Percentiles rank a stretch among this genome's conserved stretches.
These are phyloP conservation scores for Myotis lucifugus DNA, from an alignment of 2,113 vertebrate genomes.

Conservation along the genomic window DNA sequence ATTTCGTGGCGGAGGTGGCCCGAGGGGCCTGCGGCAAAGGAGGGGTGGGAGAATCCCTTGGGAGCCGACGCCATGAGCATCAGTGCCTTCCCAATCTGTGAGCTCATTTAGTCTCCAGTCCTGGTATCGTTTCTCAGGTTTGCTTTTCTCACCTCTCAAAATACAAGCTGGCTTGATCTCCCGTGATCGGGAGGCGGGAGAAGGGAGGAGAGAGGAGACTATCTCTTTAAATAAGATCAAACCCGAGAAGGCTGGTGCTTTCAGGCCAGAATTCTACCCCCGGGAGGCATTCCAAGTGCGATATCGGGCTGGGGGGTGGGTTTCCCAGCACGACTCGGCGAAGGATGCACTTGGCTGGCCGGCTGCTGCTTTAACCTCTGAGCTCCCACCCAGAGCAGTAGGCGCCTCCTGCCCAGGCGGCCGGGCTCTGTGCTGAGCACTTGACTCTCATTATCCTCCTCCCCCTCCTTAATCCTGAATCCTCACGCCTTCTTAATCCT, in stretches of 20 bases:
- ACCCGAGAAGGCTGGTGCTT: background rate
- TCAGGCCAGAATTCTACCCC: background rate
- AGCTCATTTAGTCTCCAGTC: background rate
- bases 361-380: background rate
- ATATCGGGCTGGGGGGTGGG: background rate
- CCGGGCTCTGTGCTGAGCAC: background rate
- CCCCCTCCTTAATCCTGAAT: background rate
- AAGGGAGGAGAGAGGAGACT: background rate
- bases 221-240: conserved; percentile 30
- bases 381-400: background rate
- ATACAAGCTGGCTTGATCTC: conserved; percentile 48
- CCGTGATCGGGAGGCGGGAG: background rate
- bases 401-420: background rate
- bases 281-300: background rate
- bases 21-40: background rate
- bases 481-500: background rate
- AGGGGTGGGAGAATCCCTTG: background rate
- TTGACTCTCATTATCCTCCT: background rate
- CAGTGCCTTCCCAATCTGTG: background rate
- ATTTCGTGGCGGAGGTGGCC: background rate
- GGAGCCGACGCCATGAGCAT: background rate
- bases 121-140: background rate
- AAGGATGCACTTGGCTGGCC: fast-evolving
- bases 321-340: background rate
- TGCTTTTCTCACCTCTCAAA: conserved; percentile 54